phyloP scores from a whole-genome alignment of 2,113 vertebrate species.

The Danio rerio region GRCz12tu NC_133196.1:16889501-16890000 shows the following conservation, averaged over 20 bases:
- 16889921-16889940: constrained; percentile 5
- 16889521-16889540: background rate
- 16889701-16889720: constrained; percentile 13
- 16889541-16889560: background rate
- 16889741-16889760: constrained; percentile 18
- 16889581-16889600: background rate
- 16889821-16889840: background rate
- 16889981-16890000: background rate
- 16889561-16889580: constrained; percentile 12
- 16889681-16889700: constrained; percentile 43
- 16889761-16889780: background rate
- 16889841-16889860: background rate
- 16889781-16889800: background rate
- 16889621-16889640: constrained; percentile 38
- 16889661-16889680: constrained; percentile 31
- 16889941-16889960: background rate
- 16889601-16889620: background rate
- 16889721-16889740: constrained; percentile 24
- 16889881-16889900: background rate
- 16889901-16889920: constrained; percentile 1
- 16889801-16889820: background rate
- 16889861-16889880: background rate
- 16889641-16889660: constrained; percentile 22
- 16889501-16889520: background rate
- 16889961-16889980: background rate